These are phyloP conservation scores for Phyllotis vaccarum DNA, from an alignment of 2,797 vertebrate species.

Conservation along the genomic window DNA sequence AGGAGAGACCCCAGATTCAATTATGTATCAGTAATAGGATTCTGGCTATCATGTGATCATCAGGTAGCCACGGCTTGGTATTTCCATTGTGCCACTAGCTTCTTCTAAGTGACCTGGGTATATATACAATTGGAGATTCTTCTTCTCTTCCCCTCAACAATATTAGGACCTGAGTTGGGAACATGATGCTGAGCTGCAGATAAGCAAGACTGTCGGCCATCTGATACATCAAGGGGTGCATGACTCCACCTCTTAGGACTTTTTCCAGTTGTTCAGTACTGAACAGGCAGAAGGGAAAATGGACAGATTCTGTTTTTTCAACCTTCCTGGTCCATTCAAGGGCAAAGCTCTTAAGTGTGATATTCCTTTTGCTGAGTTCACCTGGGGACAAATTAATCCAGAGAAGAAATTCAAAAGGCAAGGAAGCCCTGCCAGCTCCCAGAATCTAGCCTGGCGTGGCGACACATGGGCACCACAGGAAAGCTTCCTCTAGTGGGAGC, in stretches of 20 bases:
- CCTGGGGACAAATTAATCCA: slow-evolving; percentile 60
- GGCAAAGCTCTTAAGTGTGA: not conserved
- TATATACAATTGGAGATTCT: not conserved
- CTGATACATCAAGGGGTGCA: not conserved
- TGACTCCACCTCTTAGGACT: not conserved
- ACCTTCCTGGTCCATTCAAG: not conserved
- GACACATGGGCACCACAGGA: not conserved
- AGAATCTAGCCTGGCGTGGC: not conserved
- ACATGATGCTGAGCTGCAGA: not conserved
- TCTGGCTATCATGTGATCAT: not conserved
- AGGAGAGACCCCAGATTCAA: not conserved
- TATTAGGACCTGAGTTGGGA: not conserved
- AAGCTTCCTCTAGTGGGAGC: not conserved
- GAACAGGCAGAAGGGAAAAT: not conserved
- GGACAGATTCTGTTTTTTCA: not conserved
- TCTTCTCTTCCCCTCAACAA: not conserved
- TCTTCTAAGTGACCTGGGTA: not conserved
- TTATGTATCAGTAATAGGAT: not conserved
- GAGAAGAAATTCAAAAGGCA: slow-evolving; percentile 8
- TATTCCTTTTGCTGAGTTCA: slow-evolving; percentile 62
- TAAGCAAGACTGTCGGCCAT: not conserved
- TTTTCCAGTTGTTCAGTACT: not conserved
- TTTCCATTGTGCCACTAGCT: not conserved
- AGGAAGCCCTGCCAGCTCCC: slow-evolving; percentile 39
- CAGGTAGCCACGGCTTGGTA: not conserved